Evolutionary conservation across 1,140 invertebrate species (phyloP).

Genomic region (Drosophila hydei): DNA sequence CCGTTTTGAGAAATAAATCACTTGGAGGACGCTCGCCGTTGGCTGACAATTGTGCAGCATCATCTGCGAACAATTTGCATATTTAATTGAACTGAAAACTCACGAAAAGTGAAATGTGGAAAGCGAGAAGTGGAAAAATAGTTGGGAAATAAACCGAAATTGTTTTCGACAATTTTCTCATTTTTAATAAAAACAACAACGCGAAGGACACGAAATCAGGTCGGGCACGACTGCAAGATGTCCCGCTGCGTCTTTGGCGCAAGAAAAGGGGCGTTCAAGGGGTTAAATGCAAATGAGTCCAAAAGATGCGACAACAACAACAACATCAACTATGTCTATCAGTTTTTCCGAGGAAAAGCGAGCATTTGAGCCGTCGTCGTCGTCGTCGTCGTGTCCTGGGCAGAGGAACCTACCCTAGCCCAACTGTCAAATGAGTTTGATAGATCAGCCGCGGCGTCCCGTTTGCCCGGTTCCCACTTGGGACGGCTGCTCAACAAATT

Average conservation of each 20-base stretch:
- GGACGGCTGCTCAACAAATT: slow-evolving; percentile 47
- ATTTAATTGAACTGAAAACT: slow-evolving; percentile 68
- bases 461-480: slow-evolving; percentile 8
- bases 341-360: slow-evolving; percentile 24
- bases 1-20: slow-evolving; percentile 58
- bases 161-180: slow-evolving; percentile 37
- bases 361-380: slow-evolving; percentile 32
- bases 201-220: slow-evolving; percentile 5
- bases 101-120: background rate
- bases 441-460: slow-evolving; percentile 44
- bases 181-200: slow-evolving; percentile 52
- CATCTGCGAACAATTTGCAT: slow-evolving; percentile 68
- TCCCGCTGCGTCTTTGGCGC: slow-evolving; percentile 13
- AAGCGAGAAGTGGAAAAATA: background rate
- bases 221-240: slow-evolving; percentile 15
- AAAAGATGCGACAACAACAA: background rate
- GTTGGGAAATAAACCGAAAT: slow-evolving; percentile 5
- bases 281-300: slow-evolving; percentile 74
- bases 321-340: background rate
- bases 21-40: slow-evolving; percentile 15
- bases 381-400: slow-evolving; percentile 40
- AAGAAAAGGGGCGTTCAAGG: slow-evolving; percentile 35
- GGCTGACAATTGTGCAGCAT: slow-evolving; percentile 74
- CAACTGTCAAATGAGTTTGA: slow-evolving; percentile 57
- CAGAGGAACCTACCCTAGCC: background rate